Conservation (phyloP, 2,888 invertebrate species). For the Clistopyga incitator region DNA sequence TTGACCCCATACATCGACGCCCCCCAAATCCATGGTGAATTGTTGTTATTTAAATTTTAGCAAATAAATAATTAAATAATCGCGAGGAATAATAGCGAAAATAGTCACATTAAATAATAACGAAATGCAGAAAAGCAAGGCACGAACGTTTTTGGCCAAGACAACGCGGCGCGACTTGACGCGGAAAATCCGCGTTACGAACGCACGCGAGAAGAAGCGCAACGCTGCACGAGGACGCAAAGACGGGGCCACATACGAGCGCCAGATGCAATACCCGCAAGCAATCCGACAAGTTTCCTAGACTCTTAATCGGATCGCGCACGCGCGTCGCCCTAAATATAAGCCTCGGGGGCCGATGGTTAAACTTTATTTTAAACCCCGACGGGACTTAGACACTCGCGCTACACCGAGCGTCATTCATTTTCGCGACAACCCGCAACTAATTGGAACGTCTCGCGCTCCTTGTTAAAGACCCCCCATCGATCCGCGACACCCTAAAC, state of each 20-base stretch:
- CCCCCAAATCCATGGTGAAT: conserved; percentile 87
- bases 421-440: conserved; percentile 19
- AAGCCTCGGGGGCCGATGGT: conserved; percentile 79
- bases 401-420: conserved; percentile 32
- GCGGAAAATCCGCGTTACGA: conserved; percentile 44
- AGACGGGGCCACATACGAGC: conserved; percentile 47
- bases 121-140: conserved; percentile 32
- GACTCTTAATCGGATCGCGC: conserved; percentile 80
- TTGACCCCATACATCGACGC: conserved; percentile 94
- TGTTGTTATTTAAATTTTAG: conserved; percentile 26
- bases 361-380: conserved; percentile 79
- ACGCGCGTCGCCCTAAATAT: conserved; percentile 82
- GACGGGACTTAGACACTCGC: conserved; percentile 55
- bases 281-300: conserved; percentile 75
- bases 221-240: conserved; percentile 54
- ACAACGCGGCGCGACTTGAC: conserved; percentile 12
- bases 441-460: conserved; percentile 23
- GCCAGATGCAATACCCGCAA: conserved; percentile 73
- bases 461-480: neutral
- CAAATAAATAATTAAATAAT: conserved; percentile 2
- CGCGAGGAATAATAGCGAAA: neutral
- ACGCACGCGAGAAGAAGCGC: conserved; percentile 40
- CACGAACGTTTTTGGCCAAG: neutral
- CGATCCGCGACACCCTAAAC: neutral
- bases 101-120: neutral